Evolutionary conservation across 2,888 invertebrate species (phyloP).

Genomic region (Drosophila formosana): DNA sequence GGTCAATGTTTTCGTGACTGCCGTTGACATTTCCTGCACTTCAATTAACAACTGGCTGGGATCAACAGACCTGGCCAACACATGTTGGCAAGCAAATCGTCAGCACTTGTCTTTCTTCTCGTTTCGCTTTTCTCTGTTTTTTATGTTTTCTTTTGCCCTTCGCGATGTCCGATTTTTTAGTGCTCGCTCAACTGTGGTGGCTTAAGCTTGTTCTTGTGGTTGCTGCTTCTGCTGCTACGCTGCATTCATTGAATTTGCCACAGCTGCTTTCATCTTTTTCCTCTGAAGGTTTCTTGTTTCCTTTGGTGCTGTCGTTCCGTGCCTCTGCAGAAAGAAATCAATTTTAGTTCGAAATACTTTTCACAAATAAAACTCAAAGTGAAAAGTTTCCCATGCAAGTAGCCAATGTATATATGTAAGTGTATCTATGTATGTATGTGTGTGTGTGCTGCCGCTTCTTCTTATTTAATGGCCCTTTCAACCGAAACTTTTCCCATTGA

Average conservation of each 20-base stretch:
- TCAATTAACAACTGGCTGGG: conserved; percentile 40
- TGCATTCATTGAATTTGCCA: conserved; percentile 38
- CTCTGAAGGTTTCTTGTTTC: not conserved
- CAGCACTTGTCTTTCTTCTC: not conserved
- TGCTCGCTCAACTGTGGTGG: conserved; percentile 18
- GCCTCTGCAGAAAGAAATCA: conserved; percentile 45
- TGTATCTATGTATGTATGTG: not conserved
- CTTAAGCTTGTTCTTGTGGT: conserved; percentile 5
- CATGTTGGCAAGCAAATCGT: not conserved
- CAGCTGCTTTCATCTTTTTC: conserved; percentile 41
- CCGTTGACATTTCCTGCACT: conserved; percentile 48
- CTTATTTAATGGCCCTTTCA: conserved; percentile 54
- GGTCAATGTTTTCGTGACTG: conserved; percentile 53
- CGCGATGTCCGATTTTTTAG: not conserved
- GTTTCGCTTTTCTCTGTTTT: not conserved
- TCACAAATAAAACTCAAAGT: conserved; percentile 41
- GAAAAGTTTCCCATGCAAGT: conserved; percentile 40
- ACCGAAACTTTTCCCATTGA: conserved; percentile 48
- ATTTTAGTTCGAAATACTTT: conserved; percentile 54
- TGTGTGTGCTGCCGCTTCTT: conserved; percentile 18
- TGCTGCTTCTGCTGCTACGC: conserved; percentile 11
- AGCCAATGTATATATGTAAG: conserved; percentile 1
- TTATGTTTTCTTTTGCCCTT: not conserved
- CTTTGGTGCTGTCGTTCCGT: not conserved
- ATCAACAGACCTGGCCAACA: conserved; percentile 26